Evolutionary conservation across 2,888 invertebrate genomes (phyloP), one percentile per base, ranked within the genome.

Genomic region (Netelia inedita): DNA sequence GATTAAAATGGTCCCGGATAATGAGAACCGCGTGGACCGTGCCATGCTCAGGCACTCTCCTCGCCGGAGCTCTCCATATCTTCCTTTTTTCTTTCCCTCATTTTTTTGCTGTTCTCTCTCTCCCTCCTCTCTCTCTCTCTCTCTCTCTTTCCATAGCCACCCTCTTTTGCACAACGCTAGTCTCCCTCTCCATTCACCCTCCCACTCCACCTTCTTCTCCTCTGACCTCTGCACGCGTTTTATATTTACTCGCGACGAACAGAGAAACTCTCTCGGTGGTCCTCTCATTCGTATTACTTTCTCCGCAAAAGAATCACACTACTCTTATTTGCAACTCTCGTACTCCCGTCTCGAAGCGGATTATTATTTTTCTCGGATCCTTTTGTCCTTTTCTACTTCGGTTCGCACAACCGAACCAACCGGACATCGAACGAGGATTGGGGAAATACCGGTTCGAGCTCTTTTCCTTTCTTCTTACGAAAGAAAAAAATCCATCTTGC

Each of bases 1-100:
- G 90, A 91, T 91, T 91, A 91, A 91, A 91, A 91, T 86, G 88
- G 87, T 89, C 87, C 87, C 61, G 82, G 90, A 91, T 91, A 91
- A 91, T 90, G 90, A 91, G 90, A 91, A 90, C 89, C 87, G 89
- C 88, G 87, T 89, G 87, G 61, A 71, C 66, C 80, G 71, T 68
- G 73, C 50, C 53, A 50, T 61, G 55, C 85, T 85, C 83, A 73
- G 76, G 50, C 53, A 61, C 69, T 75, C 78, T 72, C 43, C 75
- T 61, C 73, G 75, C 61, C 35, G 61, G 63, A 10, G 66, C 72
- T 55, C 59, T 55, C 79, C 69, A 57, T 82, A 57, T 84, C 82
- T 65, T 79, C 65, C 68, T 74, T 61, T 83, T 78, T 85, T 66
- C 66, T 71, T 55, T 28, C n/a, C 65, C 63, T 80, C 35, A 23